Percentiles rank a stretch among this genome's conserved stretches.
phyloP scores from a whole-genome alignment of 2,797 vertebrate species.

The Poecilia gillii region DNA sequence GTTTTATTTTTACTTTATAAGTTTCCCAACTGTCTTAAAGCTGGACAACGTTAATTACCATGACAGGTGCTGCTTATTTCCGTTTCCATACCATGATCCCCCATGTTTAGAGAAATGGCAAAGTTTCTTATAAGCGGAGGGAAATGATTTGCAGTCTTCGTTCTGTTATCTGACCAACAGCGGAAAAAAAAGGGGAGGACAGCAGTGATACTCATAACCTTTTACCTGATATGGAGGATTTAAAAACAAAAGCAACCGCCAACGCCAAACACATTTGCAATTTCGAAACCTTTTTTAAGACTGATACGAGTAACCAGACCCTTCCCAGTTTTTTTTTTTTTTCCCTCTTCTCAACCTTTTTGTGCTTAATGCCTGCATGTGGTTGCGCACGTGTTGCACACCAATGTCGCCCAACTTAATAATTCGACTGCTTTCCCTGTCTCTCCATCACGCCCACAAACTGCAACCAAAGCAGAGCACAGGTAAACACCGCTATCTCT shows the following conservation, averaged over 20 bases:
- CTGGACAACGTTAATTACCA: too few relatives aligned
- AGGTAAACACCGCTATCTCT: constrained; percentile 75
- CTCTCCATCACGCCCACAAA: constrained; percentile 60
- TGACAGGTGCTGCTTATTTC: neutral
- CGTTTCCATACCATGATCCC: neutral
- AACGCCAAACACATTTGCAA: neutral
- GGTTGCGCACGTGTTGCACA: constrained; percentile 24
- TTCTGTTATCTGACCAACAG: neutral
- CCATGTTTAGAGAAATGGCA: neutral
- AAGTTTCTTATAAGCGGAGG: neutral
- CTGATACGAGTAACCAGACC: neutral
- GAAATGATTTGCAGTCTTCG: neutral
- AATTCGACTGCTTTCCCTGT: constrained; percentile 42
- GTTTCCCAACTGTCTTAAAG: neutral
- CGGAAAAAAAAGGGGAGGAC: neutral
- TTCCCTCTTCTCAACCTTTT: constrained; percentile 4
- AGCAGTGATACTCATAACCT: neutral
- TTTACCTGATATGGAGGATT: neutral
- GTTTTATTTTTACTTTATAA: neutral
- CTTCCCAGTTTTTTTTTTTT: neutral
- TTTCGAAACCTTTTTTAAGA: neutral
- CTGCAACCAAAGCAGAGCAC: constrained; percentile 65
- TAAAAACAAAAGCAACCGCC: neutral
- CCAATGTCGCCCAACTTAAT: constrained; percentile 47
- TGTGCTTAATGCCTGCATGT: constrained; percentile 22